A percentile compares a stretch with the other conserved stretches of the same genome.
phyloP scores from a whole-genome alignment of 1,140 invertebrate genomes.

The Macrobrachium nipponense region DNA sequence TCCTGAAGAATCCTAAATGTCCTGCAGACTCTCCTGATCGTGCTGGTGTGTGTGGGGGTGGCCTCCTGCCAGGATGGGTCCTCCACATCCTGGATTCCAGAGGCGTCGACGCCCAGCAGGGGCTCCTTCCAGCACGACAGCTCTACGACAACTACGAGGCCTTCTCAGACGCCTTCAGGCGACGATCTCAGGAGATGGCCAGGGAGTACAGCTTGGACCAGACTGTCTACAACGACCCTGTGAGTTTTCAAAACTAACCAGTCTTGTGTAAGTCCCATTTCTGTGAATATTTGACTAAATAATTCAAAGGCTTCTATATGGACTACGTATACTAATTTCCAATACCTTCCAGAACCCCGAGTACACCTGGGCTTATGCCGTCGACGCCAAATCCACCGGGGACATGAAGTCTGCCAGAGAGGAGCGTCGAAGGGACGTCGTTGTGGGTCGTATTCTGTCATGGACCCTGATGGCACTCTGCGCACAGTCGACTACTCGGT shows the following conservation, averaged over 20 bases:
- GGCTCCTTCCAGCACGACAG: slow-evolving; percentile 18
- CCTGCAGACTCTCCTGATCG: not conserved
- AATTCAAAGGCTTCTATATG: not conserved
- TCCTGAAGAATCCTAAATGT: no score
- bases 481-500: slow-evolving; percentile 27
- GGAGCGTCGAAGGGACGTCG: slow-evolving; percentile 38
- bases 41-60: not conserved
- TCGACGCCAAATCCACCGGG: slow-evolving; percentile 26
- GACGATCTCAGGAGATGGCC: no score
- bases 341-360: slow-evolving; percentile 2
- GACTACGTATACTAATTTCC: not conserved
- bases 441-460: slow-evolving; percentile 34
- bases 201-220: not conserved
- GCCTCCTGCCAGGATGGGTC: slow-evolving; percentile 16
- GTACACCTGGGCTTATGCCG: slow-evolving; percentile 37
- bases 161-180: not conserved
- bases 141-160: slow-evolving; percentile 26
- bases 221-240: slow-evolving; percentile 15
- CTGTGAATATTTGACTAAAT: not conserved
- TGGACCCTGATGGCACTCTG: slow-evolving; percentile 13
- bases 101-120: slow-evolving; percentile 13
- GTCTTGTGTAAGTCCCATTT: not conserved
- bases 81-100: slow-evolving; percentile 15
- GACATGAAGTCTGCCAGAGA: slow-evolving; percentile 39
- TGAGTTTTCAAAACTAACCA: not conserved